phyloP scores from a whole-genome alignment of 2,888 invertebrate genomes.

The Molorchus minor region DNA sequence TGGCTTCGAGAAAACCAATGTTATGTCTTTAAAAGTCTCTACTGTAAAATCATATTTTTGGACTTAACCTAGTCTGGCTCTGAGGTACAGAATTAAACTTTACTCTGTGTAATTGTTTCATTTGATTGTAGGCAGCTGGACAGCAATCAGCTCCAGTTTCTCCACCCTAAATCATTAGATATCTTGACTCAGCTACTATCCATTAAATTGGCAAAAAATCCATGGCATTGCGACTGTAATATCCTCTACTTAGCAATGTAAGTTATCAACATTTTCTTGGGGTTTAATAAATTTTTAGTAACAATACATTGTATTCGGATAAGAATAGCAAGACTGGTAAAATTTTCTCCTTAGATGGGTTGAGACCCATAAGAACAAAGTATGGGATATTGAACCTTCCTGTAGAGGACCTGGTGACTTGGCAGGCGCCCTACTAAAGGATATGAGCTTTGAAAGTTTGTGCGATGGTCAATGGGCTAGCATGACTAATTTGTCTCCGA shows the following conservation, averaged over 20 bases:
- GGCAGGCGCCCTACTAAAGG: constrained; percentile 74
- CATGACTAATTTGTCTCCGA: constrained; percentile 74
- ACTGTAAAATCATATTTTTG: too few relatives aligned
- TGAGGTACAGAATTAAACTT: constrained; percentile 12
- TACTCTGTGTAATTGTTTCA: too few relatives aligned
- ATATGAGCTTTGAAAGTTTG: constrained; percentile 75
- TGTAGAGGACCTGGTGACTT: constrained; percentile 78
- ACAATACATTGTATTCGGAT: neutral
- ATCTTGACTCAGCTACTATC: constrained; percentile 70
- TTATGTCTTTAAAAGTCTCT: too few relatives aligned
- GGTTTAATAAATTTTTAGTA: neutral
- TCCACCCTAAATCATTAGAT: constrained; percentile 75
- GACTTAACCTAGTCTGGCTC: neutral
- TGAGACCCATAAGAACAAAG: constrained; percentile 71
- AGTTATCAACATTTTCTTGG: constrained; percentile 53
- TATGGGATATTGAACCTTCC: constrained; percentile 75
- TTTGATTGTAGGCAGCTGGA: constrained; percentile 78
- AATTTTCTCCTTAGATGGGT: constrained; percentile 69
- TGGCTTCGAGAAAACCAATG: too few relatives aligned
- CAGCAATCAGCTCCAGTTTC: constrained; percentile 75
- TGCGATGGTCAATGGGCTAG: constrained; percentile 84
- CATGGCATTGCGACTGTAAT: constrained; percentile 84
- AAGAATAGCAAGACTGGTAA: neutral
- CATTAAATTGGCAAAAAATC: constrained; percentile 78
- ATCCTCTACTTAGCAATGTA: constrained; percentile 77